These are phyloP conservation scores for Caracal caracal DNA, from an alignment of 2,113 vertebrate genomes.

Conservation along the genomic window DNA sequence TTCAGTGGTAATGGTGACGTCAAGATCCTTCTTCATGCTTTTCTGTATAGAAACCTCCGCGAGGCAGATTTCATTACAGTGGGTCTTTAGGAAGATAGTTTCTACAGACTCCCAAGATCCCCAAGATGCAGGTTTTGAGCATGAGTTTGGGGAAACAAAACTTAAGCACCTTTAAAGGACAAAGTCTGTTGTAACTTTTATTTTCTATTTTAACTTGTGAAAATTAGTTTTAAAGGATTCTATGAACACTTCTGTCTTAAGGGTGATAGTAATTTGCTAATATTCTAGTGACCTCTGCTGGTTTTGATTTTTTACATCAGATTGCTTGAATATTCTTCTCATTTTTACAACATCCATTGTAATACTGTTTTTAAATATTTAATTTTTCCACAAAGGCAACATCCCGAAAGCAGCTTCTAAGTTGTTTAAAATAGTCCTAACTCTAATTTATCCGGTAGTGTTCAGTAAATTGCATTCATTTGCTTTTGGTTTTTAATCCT, in stretches of 20 bases:
- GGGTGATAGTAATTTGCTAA: background rate
- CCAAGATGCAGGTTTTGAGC: background rate
- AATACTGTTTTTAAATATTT: slow-evolving; percentile 7
- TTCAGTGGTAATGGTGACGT: background rate
- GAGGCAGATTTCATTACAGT: background rate
- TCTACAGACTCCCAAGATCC: background rate
- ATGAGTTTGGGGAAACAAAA: background rate
- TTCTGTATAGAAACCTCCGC: background rate
- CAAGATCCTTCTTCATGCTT: background rate
- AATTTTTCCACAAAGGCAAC: background rate
- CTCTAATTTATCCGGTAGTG: background rate
- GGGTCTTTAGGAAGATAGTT: background rate
- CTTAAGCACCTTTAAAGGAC: background rate
- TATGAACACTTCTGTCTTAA: background rate
- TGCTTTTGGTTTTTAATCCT: slow-evolving; percentile 13
- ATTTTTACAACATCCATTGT: background rate
- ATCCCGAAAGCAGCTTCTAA: background rate
- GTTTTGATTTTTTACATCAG: background rate
- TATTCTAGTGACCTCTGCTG: slow-evolving; percentile 18
- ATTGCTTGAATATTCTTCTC: background rate
- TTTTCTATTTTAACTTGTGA: background rate
- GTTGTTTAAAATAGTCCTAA: slow-evolving; percentile 24
- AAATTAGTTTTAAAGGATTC: background rate
- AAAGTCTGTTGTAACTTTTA: background rate
- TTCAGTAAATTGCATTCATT: slow-evolving; percentile 18